Base-by-base conservation (phyloP, 2,888 invertebrate genomes). In the Cephus pygmeus region DNA sequence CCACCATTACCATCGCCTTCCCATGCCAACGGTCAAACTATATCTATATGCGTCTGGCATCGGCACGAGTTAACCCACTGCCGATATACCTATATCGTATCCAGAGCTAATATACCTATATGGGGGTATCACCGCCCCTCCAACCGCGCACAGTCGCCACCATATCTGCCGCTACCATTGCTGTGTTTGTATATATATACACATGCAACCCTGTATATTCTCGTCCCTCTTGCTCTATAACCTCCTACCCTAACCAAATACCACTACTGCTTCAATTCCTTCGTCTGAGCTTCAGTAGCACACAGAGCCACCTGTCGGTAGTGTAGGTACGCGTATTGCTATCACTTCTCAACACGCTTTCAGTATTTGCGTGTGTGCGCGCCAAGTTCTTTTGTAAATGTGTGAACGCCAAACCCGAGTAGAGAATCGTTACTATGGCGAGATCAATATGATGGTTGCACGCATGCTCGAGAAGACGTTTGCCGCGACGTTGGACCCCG, bases 381-480 rank as follows among this genome's bases (percentile, higher is more conserved):
- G n/a, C 40, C 34, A 31, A 30, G 40, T 40, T 40, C 12, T 34
- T 68, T 30, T 31, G 71, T 33, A 71, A 35, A 30, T 36, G 35
- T 30, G 35, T 34, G 40, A 40, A 40, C 40, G 15, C 40, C 40
- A 40, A 40, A 40, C 40, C 40, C 40, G 15, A 40, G 88, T 89
- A 90, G 90, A 88, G 90, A 91, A 91, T 91, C 91, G 89, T 91
- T 91, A 90, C 90, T 90, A 91, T 90, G 89, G 89, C 88, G 86
- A 90, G 90, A 91, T 91, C 91, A 90, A 91, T 91, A 91, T 89
- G 87, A 90, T 88, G 86, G 86, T 83, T 88, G 85, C 84, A 91
- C 91, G 91, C 91, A 91, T 90, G 91, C 89, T 76, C 73, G 40
- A 69, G 31, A 73, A 71, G 31, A 56, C 36, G 34, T 34, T 33